Evolutionary conservation across 2,797 vertebrate genomes (phyloP).

Genomic region (Aplochiton taeniatus): DNA sequence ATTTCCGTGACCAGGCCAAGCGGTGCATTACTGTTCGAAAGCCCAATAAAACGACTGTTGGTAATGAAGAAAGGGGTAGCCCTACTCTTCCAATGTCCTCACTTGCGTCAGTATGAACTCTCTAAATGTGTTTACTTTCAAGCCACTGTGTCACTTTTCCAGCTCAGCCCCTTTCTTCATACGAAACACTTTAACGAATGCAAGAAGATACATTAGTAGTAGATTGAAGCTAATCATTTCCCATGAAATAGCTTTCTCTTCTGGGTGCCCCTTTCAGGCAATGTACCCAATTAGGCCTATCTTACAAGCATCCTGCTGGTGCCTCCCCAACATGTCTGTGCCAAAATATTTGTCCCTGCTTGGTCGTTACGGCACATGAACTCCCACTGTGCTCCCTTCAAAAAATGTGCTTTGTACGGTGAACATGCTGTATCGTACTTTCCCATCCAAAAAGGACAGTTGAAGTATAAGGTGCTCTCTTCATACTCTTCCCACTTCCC

Average conservation of each 20-base stretch:
- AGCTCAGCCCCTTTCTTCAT: slow-evolving; percentile 27
- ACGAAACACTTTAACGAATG: slow-evolving; percentile 48
- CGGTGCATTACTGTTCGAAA: too few relatives aligned
- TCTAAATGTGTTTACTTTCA: slow-evolving; percentile 43
- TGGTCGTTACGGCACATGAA: slow-evolving; percentile 55
- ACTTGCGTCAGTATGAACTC: slow-evolving; percentile 25
- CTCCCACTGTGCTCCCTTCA: slow-evolving; percentile 52
- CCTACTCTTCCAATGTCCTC: too few relatives aligned
- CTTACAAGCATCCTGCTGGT: slow-evolving; percentile 44
- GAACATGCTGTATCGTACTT: too few relatives aligned
- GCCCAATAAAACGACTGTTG: too few relatives aligned
- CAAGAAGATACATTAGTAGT: slow-evolving; percentile 41
- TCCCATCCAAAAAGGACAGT: too few relatives aligned
- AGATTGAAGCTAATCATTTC: slow-evolving; percentile 50
- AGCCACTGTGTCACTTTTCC: slow-evolving; percentile 49
- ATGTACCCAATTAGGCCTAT: slow-evolving; percentile 75
- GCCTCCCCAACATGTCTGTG: slow-evolving; percentile 12
- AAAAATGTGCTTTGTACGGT: slow-evolving; percentile 23
- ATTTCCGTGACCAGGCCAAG: too few relatives aligned
- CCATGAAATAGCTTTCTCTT: slow-evolving; percentile 43
- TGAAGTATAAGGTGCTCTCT: too few relatives aligned
- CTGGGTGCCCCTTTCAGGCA: slow-evolving; percentile 50
- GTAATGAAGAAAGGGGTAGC: too few relatives aligned
- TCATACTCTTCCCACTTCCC: too few relatives aligned
- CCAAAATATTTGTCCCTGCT: slow-evolving; percentile 40